Evolutionary conservation across 2,888 invertebrate genomes (phyloP).

Genomic region (Drosophila mettleri): DNA sequence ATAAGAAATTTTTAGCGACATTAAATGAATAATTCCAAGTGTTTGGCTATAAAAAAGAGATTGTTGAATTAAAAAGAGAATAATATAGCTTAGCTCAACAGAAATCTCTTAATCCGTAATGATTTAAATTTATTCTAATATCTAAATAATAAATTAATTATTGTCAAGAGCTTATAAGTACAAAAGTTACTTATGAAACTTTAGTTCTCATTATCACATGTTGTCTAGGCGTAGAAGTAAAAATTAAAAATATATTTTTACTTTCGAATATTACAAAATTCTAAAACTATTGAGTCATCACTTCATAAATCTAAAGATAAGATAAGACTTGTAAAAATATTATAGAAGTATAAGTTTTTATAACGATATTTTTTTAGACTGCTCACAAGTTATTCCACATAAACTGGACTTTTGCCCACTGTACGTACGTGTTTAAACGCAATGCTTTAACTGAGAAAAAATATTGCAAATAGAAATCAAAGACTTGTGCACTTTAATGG

Average conservation of each 20-base stretch:
- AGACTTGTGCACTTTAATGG: conserved; percentile 1
- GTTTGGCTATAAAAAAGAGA: neutral
- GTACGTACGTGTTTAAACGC: neutral
- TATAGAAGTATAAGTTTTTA: neutral
- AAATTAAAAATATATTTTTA: too few relatives aligned
- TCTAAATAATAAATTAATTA: too few relatives aligned
- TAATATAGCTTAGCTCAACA: neutral
- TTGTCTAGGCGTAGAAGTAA: too few relatives aligned
- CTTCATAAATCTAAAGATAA: too few relatives aligned
- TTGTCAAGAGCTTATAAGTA: too few relatives aligned
- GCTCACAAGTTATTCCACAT: too few relatives aligned
- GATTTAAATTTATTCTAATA: neutral
- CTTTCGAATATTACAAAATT: too few relatives aligned
- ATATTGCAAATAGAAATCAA: neutral
- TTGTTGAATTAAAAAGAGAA: neutral
- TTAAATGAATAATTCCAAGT: neutral
- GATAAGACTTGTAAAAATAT: neutral
- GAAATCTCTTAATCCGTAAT: neutral
- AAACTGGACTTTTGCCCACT: neutral
- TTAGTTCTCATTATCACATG: too few relatives aligned
- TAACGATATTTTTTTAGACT: neutral
- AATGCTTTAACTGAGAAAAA: neutral
- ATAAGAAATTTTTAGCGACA: neutral
- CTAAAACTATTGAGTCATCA: too few relatives aligned
- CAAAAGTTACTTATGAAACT: too few relatives aligned